A percentile compares a stretch with the other conserved stretches of the same genome.
Evolutionary conservation across 2,888 invertebrate genomes (phyloP).

Genomic region (Slavum lentiscoides): DNA sequence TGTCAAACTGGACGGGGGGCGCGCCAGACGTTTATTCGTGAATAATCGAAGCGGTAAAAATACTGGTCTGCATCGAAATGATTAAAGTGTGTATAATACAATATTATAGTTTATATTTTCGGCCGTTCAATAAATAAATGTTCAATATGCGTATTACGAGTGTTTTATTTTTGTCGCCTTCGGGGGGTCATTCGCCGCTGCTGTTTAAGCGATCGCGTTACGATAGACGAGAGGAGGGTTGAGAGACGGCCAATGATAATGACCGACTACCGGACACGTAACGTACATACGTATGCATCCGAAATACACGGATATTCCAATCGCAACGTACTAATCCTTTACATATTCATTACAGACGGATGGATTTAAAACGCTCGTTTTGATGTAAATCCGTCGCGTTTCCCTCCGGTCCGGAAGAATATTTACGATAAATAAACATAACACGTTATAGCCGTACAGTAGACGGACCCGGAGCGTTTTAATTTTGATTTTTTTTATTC

Average conservation of each 20-base stretch:
- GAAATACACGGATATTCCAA: constrained; percentile 1
- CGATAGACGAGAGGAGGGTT: background rate
- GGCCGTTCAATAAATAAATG: constrained; percentile 10
- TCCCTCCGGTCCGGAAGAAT: too few relatives aligned
- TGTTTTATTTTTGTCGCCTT: background rate
- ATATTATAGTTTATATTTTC: background rate
- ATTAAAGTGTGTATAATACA: background rate
- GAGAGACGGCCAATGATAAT: constrained; percentile 2
- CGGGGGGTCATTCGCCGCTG: background rate
- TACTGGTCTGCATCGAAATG: background rate
- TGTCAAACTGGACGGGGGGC: background rate
- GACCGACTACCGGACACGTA: background rate
- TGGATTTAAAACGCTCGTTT: constrained; percentile 16
- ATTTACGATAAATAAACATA: too few relatives aligned
- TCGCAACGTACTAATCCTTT: constrained; percentile 19
- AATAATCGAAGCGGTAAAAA: constrained; percentile 3
- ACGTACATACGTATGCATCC: background rate
- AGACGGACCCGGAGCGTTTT: too few relatives aligned
- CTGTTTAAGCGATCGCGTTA: background rate
- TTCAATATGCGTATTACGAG: constrained; percentile 3
- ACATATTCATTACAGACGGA: constrained; percentile 15
- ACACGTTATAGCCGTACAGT: too few relatives aligned
- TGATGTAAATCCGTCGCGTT: background rate
- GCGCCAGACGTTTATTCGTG: background rate
- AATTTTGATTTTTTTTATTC: too few relatives aligned